Evolutionary conservation across 2,797 vertebrate genomes (phyloP).

Genomic region (Dryobates pubescens): DNA sequence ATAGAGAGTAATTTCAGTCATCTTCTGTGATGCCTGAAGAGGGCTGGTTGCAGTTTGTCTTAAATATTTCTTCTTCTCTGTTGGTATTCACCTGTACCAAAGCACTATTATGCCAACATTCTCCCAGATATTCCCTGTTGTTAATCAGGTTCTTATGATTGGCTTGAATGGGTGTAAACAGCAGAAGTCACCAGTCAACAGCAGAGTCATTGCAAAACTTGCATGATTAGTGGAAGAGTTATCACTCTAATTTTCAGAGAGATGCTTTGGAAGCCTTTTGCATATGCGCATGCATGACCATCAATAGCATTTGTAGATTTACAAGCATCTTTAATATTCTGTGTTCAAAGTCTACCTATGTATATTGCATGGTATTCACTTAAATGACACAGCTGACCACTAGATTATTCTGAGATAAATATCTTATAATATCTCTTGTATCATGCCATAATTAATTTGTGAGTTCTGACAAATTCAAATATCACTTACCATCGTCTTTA

Average conservation of each 20-base stretch:
- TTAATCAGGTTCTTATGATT: not conserved
- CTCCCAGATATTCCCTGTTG: not conserved
- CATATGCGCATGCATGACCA: not conserved
- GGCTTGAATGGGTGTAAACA: not conserved
- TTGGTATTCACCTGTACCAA: not conserved
- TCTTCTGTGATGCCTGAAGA: not conserved
- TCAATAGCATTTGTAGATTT: not conserved
- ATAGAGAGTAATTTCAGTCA: not conserved
- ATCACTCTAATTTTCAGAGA: not conserved
- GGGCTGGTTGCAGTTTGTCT: not conserved
- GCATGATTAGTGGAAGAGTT: not conserved
- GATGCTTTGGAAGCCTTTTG: not conserved
- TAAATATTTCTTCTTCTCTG: not conserved
- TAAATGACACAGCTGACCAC: not conserved
- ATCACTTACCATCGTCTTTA: conserved; percentile 12
- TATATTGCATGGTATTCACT: not conserved
- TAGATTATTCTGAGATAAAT: not conserved
- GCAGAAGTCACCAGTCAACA: not conserved
- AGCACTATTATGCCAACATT: not conserved
- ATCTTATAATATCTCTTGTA: not conserved
- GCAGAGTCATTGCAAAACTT: not conserved
- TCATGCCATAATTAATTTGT: not conserved
- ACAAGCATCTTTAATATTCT: not conserved
- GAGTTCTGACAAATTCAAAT: conserved; percentile 2
- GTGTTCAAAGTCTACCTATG: not conserved